phyloP scores from a whole-genome alignment of 92 coral and sea anemone genomes.

The Hydrozoanthus gracilis region DNA sequence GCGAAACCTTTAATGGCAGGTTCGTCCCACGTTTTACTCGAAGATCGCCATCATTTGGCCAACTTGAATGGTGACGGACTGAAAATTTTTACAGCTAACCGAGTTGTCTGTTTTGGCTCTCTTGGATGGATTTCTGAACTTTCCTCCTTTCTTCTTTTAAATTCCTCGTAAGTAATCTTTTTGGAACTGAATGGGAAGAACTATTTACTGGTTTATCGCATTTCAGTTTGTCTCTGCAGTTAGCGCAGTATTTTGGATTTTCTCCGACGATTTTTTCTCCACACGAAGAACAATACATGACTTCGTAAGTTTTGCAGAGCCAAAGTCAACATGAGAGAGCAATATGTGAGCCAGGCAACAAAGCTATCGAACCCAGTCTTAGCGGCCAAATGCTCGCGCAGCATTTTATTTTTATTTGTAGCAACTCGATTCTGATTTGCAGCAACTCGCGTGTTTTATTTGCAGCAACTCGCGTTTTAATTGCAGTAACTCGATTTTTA shows the following conservation, averaged over 20 bases:
- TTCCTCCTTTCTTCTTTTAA: constrained; percentile 11
- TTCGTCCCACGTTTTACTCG: constrained; percentile 19
- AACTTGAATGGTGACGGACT: constrained; percentile 10
- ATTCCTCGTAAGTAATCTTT: neutral
- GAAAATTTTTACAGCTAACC: neutral
- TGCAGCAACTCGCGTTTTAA: neutral
- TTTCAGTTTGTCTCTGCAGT: constrained; percentile 5
- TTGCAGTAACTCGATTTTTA: neutral
- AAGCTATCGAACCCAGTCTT: constrained; percentile 30
- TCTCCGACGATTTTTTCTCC: neutral
- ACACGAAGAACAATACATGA: constrained; percentile 5
- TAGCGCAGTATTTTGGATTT: constrained; percentile 13
- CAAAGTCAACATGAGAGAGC: neutral
- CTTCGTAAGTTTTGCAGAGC: neutral
- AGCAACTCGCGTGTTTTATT: neutral
- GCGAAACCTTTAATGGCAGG: constrained; percentile 23
- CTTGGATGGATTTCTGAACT: neutral
- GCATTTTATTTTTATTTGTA: neutral
- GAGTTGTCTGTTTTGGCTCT: constrained; percentile 2
- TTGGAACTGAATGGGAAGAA: constrained; percentile 2
- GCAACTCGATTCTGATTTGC: constrained; percentile 1
- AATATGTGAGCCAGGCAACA: constrained; percentile 11
- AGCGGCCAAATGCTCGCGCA: neutral
- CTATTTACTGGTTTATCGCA: neutral
- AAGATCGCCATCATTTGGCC: constrained; percentile 7